phyloP scores from a whole-genome alignment of 2,888 invertebrate species.

The Meteorus cinctellus region DNA sequence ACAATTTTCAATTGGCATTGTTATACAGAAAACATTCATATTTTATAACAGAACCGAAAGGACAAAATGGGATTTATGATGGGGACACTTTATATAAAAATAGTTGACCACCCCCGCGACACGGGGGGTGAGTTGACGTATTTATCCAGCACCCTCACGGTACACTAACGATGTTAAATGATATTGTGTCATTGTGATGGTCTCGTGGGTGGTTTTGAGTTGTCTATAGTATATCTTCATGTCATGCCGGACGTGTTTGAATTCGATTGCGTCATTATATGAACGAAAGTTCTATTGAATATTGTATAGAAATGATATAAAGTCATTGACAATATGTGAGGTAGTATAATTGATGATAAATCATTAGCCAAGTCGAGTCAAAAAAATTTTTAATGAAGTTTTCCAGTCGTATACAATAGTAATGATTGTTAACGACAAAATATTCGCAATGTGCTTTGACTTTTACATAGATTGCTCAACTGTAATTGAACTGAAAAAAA shows the following conservation, averaged over 20 bases:
- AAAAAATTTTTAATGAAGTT: too few species aligned
- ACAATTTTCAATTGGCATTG: conserved; percentile 46
- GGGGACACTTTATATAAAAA: neutral
- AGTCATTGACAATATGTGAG: neutral
- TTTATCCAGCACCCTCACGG: conserved; percentile 37
- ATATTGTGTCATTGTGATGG: conserved; percentile 14
- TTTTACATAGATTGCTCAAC: too few species aligned
- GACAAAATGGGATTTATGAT: conserved; percentile 1
- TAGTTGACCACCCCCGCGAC: conserved; percentile 36
- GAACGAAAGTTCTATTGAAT: neutral
- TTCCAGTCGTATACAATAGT: too few species aligned
- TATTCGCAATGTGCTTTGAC: too few species aligned
- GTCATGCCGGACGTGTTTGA: conserved; percentile 10
- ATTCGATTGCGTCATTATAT: conserved; percentile 23
- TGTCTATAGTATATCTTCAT: conserved; percentile 15
- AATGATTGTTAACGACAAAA: too few species aligned
- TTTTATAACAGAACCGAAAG: too few species aligned
- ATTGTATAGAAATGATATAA: neutral
- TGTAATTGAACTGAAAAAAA: too few species aligned
- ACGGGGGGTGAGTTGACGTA: conserved; percentile 43
- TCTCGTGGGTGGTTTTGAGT: conserved; percentile 16
- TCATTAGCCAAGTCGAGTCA: neutral
- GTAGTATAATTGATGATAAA: neutral
- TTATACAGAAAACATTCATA: conserved; percentile 47
- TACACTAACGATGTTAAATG: conserved; percentile 24